A percentile compares a stretch with the other conserved stretches of the same genome.
Conservation (phyloP, 2,888 invertebrate genomes). For the Urechis unicinctus region DNA sequence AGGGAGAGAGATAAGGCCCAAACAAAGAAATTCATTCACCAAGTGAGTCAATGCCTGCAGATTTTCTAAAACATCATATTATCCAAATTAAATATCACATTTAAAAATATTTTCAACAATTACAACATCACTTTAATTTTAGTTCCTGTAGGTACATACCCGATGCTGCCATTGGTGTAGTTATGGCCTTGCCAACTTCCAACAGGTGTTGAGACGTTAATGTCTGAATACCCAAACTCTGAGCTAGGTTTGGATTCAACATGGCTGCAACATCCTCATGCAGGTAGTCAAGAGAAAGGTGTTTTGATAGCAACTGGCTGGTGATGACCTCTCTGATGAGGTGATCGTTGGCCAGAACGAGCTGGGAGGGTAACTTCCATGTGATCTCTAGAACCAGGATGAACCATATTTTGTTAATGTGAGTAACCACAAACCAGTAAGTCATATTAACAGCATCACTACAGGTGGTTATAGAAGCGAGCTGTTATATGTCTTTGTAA, state of each 20-base stretch:
- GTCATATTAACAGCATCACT: no score
- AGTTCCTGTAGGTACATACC: no score
- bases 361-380: conserved; percentile 45
- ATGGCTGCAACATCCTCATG: conserved; percentile 32
- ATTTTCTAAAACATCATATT: no score
- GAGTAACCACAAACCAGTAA: background rate
- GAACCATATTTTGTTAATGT: background rate
- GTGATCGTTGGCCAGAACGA: conserved; percentile 27
- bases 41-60: no score
- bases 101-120: no score
- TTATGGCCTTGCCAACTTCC: conserved; percentile 29
- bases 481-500: no score
- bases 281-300: conserved; percentile 40
- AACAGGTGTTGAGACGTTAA: conserved; percentile 39
- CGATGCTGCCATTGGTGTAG: conserved; percentile 1
- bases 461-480: no score
- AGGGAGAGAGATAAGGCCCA: no score
- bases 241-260: conserved; percentile 30
- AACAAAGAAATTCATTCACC: no score
- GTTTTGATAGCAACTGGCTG: conserved; percentile 30
- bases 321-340: conserved; percentile 37
- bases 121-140: no score
- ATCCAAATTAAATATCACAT: no score
- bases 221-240: conserved; percentile 39
- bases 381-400: conserved; percentile 13